Percentiles rank a stretch among this genome's conserved stretches.
Conservation (phyloP, 2,113 vertebrate species). For the Candoia aspera region DNA sequence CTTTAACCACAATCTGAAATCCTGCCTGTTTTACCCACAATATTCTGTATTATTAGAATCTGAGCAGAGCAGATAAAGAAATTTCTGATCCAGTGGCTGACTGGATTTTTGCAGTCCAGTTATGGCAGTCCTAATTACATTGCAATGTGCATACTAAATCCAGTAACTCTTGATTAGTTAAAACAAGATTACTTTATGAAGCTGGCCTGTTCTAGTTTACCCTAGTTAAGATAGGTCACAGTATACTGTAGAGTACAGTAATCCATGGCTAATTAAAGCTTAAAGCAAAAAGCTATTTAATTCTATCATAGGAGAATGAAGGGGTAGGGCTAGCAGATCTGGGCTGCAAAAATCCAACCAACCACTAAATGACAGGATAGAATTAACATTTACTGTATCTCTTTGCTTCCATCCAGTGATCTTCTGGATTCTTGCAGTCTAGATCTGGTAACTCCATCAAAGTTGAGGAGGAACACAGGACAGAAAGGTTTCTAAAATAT, state of each 20-base stretch:
- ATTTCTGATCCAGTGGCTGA: background rate
- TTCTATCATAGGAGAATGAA: background rate
- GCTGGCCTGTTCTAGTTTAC: background rate
- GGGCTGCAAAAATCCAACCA: background rate
- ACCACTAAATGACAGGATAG: background rate
- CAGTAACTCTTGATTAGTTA: background rate
- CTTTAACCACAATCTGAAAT: background rate
- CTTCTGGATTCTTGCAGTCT: background rate
- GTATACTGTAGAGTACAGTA: background rate
- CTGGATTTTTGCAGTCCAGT: no score
- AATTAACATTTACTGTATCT: background rate
- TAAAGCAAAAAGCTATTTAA: background rate
- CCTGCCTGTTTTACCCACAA: background rate
- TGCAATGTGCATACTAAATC: background rate
- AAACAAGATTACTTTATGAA: background rate
- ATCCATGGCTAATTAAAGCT: background rate
- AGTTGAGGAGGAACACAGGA: background rate
- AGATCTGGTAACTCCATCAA: background rate
- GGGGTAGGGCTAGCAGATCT: background rate
- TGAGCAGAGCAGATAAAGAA: background rate
- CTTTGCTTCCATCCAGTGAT: background rate
- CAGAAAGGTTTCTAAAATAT: background rate
- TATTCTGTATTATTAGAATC: background rate
- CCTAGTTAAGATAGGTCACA: background rate
- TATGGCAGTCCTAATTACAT: no score